Evolutionary conservation across 2,113 vertebrate species (phyloP), one percentile per base, ranked within the genome.

Genomic region (Dendrocopos noguchii): DNA sequence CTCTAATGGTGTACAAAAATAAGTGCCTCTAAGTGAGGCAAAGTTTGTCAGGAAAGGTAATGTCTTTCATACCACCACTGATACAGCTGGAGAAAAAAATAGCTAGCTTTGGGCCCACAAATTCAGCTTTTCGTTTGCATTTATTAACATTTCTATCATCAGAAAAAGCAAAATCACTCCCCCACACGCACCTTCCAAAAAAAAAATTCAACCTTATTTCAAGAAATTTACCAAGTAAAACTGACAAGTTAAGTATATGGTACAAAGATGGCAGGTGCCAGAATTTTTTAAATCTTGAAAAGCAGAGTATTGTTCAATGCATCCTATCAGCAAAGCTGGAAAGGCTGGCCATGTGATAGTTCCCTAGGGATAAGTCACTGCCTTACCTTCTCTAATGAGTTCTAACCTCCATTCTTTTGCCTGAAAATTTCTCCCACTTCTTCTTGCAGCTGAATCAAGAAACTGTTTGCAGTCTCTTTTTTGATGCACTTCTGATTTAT

Each of bases 11-110:
- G 65, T 75, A 11, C 68, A 66, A 31, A 28, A 73, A 6, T 7
- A 77, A 95, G 84, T 74, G 76, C 33, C 72, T 85, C 76, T 83
- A 29, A 93, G 90, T 73, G 56, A 92, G 67, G 82, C n/a, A 31
- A n/a, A 85, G 76, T 85, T 90, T 93, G 33, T 88, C 79, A 83
- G 61, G 77, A 88, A 56, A 72, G 61, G 84, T 75, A 47, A 56
- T 80, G 56, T 33, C 33, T 92, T 65, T 83, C 80, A 71, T 21
- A 66, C 67, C 67, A 63, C 15, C 61, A 72, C 84, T 80, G 50
- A 87, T 70, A 46, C 36, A 90, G 57, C 85, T 88, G 88, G 57
- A 56, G 60, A 33, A 65, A 79, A 47, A 25, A 24, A 55, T 6
- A 76, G 5, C 7, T n/a, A 55, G 31, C 53, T 75, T 84, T 90